Percentiles rank a stretch among this genome's conserved stretches.
Evolutionary conservation across 92 coral and sea anemone genomes (phyloP).

Genomic region (Blastomussa wellsi): DNA sequence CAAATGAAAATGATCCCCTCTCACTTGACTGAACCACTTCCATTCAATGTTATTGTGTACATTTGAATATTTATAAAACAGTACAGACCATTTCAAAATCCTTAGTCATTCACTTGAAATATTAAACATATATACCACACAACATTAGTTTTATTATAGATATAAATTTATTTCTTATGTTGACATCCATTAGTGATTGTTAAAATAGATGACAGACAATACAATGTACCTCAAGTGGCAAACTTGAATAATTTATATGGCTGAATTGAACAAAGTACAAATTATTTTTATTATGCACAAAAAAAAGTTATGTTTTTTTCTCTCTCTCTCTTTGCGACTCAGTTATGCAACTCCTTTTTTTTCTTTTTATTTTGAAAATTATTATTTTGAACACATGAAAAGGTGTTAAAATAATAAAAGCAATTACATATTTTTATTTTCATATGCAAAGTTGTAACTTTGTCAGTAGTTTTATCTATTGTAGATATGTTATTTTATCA

Average conservation of each 20-base stretch:
- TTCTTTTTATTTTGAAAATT: neutral
- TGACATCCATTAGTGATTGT: neutral
- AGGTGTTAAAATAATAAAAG: neutral
- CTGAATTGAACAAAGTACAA: neutral
- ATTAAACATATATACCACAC: neutral
- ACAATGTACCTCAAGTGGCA: neutral
- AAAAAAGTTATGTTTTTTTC: neutral
- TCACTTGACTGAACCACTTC: neutral
- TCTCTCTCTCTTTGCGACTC: neutral
- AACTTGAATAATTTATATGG: neutral
- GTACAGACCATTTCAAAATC: neutral
- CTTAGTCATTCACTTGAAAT: neutral
- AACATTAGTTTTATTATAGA: neutral
- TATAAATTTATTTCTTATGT: neutral
- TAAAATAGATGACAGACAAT: neutral
- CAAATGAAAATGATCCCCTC: slow-evolving; percentile 19
- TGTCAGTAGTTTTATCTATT: no score
- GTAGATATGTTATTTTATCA: neutral
- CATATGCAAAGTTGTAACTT: neutral
- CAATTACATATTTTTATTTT: neutral
- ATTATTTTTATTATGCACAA: neutral
- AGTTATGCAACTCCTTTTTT: neutral
- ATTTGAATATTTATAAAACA: neutral
- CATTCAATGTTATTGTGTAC: slow-evolving; percentile 7
- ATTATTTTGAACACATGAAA: slow-evolving; percentile 6